A percentile compares a stretch with the other conserved stretches of the same genome.
phyloP scores from a whole-genome alignment of 1,140 invertebrate species.

The Caenorhabditis elegans region DNA sequence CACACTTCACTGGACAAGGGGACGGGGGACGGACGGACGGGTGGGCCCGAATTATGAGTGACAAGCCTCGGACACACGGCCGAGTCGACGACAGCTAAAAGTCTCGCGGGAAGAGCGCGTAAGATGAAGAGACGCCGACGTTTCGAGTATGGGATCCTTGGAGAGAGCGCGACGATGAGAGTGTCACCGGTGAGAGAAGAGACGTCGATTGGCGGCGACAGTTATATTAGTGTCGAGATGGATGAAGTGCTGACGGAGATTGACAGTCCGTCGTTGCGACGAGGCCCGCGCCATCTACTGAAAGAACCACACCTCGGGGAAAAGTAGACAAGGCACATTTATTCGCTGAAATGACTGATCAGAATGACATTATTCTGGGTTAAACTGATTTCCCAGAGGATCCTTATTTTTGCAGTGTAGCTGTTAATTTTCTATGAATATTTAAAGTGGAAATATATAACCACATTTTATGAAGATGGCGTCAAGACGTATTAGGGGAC shows the following conservation, averaged over 20 bases:
- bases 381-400: no score
- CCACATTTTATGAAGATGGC: no score
- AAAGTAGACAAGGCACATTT: no score
- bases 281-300: neutral
- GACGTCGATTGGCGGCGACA: constrained; percentile 31
- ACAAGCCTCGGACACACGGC: neutral
- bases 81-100: constrained; percentile 1
- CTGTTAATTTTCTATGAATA: no score
- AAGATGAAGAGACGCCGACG: neutral
- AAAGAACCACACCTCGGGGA: neutral
- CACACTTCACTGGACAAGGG: constrained; percentile 15
- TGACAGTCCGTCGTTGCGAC: neutral
- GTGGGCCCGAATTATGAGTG: constrained; percentile 29
- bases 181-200: neutral
- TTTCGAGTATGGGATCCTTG: constrained; percentile 2
- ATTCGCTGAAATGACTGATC: no score
- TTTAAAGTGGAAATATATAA: no score
- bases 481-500: no score
- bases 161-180: neutral
- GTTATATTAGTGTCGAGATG: constrained; percentile 31
- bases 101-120: neutral
- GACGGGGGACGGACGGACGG: neutral
- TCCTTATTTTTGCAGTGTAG: no score
- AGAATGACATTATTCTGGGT: no score
- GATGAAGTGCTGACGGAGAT: constrained; percentile 32